Base-by-base conservation (phyloP, 2,888 invertebrate genomes). In the Tachina lurida region DNA sequence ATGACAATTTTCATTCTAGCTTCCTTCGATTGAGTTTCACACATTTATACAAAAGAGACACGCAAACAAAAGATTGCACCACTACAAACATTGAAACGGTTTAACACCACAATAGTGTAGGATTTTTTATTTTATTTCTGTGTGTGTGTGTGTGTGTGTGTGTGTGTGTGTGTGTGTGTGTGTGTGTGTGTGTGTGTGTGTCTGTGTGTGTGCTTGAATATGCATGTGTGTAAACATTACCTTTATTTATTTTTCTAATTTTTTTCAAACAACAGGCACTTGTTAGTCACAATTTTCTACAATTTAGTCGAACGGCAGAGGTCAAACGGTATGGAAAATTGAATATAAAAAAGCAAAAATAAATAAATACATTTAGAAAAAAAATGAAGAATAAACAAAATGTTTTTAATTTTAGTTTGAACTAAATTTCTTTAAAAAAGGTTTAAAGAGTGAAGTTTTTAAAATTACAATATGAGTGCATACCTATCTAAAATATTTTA, bases 291-390 rank as follows among this genome's bases (percentile, higher is more conserved):
- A 54, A 65, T 82, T 76, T 84, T 87, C 63, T 79, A 82, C 81
- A 79, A 87, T 75, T 88, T 86, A 88, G 87, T 88, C 83, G 67
- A 65, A 75, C 84, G 71, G n/a, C 80, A 73, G 87, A 87, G 87
- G 87, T 88, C 84, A 88, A 87, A 88, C 87, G 84, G 86, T 79
- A 78, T 86, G 74, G 87, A 84, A 87, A 88, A 80, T 75, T 79
- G 56, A 85, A 84, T 47, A 73, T 60, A 58, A 65, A 47, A 62
- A 74, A 56, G 31, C 31, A 31, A 15, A 43, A 39, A 47, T 39
- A 39, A 41, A 67, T 31, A 58, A n/a, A 58, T 56, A 41, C 5
- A 10, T 39, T 62, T 19, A 13, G 56, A 73, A 9, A 13, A 68
- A 43, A 45, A 43, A 45, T 8, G 12, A 60, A 60, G n/a, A 13